phyloP scores from a whole-genome alignment of 2,113 vertebrate genomes.

The Cyprinodon tularosa region DNA sequence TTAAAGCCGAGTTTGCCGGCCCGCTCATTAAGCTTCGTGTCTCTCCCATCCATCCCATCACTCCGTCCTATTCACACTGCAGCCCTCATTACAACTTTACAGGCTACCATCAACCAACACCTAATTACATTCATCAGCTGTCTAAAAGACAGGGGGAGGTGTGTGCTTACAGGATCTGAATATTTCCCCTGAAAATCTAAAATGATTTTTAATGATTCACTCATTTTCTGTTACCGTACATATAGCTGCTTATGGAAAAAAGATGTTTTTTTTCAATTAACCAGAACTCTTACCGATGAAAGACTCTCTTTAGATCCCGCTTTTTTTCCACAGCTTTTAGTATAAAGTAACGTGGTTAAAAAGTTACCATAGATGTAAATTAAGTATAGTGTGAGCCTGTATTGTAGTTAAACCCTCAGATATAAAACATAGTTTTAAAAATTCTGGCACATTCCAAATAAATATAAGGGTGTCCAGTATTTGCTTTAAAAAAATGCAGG shows the following conservation, averaged over 20 bases:
- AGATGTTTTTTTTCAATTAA: not conserved
- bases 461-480: not conserved
- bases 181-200: slow-evolving; percentile 35
- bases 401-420: too few relatives aligned
- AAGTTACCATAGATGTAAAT: not conserved
- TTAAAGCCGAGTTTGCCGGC: slow-evolving; percentile 63
- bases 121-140: slow-evolving; percentile 53
- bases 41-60: slow-evolving; percentile 70
- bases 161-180: slow-evolving; percentile 37
- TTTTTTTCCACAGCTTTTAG: not conserved
- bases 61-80: slow-evolving; percentile 62
- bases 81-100: slow-evolving; percentile 72
- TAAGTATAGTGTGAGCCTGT: too few relatives aligned
- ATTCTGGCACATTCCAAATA: too few relatives aligned
- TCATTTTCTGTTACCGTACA: not conserved
- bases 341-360: not conserved
- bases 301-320: too few relatives aligned
- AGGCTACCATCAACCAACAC: slow-evolving; percentile 65
- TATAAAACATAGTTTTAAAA: too few relatives aligned
- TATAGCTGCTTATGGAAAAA: not conserved
- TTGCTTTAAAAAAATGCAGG: not conserved
- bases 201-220: slow-evolving; percentile 4
- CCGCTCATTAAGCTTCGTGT: slow-evolving; percentile 74
- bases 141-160: slow-evolving; percentile 18
- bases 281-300: not conserved